Percentiles rank a stretch among this genome's conserved stretches.
These are phyloP conservation scores for Caenorhabditis sp. DNA, from an alignment of 2,888 invertebrate species.

Conservation along the genomic window DNA sequence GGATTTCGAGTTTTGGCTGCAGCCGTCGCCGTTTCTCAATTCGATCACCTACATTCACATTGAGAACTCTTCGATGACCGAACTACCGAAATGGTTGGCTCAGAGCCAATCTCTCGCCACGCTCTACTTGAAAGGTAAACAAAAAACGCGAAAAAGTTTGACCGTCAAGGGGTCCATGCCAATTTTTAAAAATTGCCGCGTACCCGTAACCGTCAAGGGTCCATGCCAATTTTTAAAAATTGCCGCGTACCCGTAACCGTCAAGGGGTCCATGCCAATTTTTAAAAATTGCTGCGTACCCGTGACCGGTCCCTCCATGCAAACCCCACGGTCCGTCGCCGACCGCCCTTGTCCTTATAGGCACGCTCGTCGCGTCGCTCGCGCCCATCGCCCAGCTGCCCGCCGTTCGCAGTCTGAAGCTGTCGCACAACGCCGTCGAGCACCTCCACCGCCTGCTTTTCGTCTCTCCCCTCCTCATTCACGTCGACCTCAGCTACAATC, in stretches of 20 bases:
- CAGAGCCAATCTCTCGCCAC: slow-evolving; percentile 17
- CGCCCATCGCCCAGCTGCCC: slow-evolving; percentile 64
- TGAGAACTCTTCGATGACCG: slow-evolving; percentile 67
- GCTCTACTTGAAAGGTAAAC: slow-evolving; percentile 46
- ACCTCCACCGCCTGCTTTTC: slow-evolving; percentile 63
- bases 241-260: too few relatives aligned
- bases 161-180: too few relatives aligned
- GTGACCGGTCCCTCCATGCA: too few relatives aligned
- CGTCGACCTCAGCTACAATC: slow-evolving; percentile 70
- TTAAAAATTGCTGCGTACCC: too few relatives aligned
- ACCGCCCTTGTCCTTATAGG: slow-evolving; percentile 44
- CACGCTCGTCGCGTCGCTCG: slow-evolving; percentile 60
- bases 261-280: too few relatives aligned
- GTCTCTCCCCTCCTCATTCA: slow-evolving; percentile 58
- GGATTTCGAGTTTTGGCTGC: slow-evolving; percentile 66
- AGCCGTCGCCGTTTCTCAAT: slow-evolving; percentile 54
- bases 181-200: too few relatives aligned
- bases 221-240: too few relatives aligned
- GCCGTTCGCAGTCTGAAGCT: slow-evolving; percentile 61
- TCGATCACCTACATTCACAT: slow-evolving; percentile 66
- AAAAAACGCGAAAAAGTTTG: slow-evolving; percentile 10
- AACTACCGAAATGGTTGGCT: slow-evolving; percentile 72
- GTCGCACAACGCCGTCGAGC: slow-evolving; percentile 66
- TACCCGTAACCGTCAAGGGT: too few relatives aligned
- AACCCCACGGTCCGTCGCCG: slow-evolving; percentile 65